Base-by-base conservation (phyloP, 1,140 invertebrate species). In the Papilio polytes region DNA sequence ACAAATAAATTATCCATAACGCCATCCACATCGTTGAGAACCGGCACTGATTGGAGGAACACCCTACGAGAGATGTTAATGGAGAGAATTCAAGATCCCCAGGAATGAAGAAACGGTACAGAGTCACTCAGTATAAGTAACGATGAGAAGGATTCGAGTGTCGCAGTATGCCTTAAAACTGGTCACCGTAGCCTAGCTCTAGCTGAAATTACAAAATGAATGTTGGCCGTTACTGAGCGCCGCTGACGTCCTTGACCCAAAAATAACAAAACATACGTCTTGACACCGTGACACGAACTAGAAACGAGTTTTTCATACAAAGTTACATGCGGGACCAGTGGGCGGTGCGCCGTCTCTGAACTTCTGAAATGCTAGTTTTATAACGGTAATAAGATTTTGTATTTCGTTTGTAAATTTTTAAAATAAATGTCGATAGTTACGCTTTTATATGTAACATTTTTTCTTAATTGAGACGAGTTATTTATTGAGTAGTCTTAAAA, bases 221-320 rank as follows among this genome's bases (percentile, higher is more conserved):
- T 80, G 77, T 80, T 83, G 81, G 82, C 80, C 81, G 81, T 83
- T 82, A 86, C 83, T 89, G 85, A 84, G 80, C 83, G 83, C 78
- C 83, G 83, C 83, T 66, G 36, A 46, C 86, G 87, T 82, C 92
- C 92, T 89, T 93, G 92, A 93, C 91, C 92, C 83, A 92, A 93
- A 91, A 91, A 92, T 91, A 93, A 88, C 89, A 89, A 88, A 91
- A 87, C 91, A 91, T 87, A 89, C 88, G 83, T 91, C 88, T 89
- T 90, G 88, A 91, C 91, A 91, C 87, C 84, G 82, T 89, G 87
- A 86, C 86, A 88, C 84, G 82, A 81, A 82, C 80, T 53, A 81
- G 53, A 73, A 80, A 80, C 80, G 76, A 22, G 72, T 83, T 83
- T 83, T 83, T 80, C 74, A 63, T 81, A 70, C 53, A 78, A 51